phyloP scores from a whole-genome alignment of 2,888 invertebrate species.

The Pollenia griseotomentosa region DNA sequence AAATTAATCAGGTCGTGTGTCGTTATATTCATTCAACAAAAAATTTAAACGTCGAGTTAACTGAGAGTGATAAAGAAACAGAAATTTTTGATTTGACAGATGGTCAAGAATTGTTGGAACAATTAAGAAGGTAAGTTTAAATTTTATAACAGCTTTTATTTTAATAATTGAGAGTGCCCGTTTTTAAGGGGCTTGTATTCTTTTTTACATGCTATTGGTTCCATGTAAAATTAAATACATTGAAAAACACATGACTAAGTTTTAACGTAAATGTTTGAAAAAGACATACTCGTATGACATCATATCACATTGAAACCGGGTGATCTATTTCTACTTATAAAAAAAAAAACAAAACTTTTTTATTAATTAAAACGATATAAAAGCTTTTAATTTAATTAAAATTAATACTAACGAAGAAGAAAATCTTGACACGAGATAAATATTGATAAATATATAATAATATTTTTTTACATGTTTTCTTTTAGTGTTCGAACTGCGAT shows the following conservation, averaged over 20 bases:
- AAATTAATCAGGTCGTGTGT: background rate
- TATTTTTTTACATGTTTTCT: slow-evolving; percentile 6
- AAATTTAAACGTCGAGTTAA: background rate
- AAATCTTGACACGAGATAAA: background rate
- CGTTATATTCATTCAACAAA: background rate
- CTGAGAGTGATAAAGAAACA: background rate
- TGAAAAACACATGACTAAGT: too few species aligned
- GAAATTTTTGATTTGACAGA: background rate
- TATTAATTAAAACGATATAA: too few species aligned
- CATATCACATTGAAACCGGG: too few species aligned
- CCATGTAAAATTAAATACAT: too few species aligned
- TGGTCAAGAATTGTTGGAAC: background rate
- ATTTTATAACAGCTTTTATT: background rate
- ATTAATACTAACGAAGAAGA: background rate
- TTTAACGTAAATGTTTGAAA: too few species aligned
- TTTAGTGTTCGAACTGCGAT: slow-evolving; percentile 3
- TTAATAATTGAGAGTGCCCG: background rate
- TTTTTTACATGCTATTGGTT: background rate
- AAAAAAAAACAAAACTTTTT: too few species aligned
- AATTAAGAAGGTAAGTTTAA: slow-evolving; percentile 15
- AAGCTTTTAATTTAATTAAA: too few species aligned
- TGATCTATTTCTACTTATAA: too few species aligned
- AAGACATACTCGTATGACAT: too few species aligned
- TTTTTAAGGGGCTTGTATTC: background rate
- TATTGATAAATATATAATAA: background rate